Evolutionary conservation across 2,888 invertebrate genomes (phyloP).

Genomic region (Hirtodrosophila cameraria): DNA sequence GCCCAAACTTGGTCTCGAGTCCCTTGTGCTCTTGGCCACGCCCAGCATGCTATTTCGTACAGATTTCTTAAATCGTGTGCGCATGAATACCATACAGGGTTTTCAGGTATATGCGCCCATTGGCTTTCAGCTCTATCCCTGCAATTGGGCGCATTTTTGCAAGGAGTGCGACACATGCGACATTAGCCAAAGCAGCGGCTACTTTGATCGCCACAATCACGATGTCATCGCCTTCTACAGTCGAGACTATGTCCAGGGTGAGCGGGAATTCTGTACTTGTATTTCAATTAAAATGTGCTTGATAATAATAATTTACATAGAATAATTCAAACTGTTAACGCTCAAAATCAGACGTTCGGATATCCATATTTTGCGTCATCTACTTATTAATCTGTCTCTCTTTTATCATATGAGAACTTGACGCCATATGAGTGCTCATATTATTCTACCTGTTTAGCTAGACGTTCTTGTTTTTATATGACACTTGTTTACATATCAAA

Average conservation of each 20-base stretch:
- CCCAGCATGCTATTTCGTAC: conserved; percentile 89
- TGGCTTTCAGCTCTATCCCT: conserved; percentile 94
- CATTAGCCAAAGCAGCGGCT: conserved; percentile 90
- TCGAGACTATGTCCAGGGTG: conserved; percentile 91
- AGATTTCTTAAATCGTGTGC: conserved; percentile 96
- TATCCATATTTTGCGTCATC: no score
- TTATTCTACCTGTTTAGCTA: no score
- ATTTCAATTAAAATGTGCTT: no score
- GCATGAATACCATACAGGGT: conserved; percentile 96
- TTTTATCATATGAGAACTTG: no score
- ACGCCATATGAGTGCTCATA: no score
- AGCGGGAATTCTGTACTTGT: no score
- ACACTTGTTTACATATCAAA: no score
- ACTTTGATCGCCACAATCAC: conserved; percentile 90
- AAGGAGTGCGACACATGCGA: conserved; percentile 86
- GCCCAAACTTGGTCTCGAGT: conserved; percentile 89
- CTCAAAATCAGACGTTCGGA: no score
- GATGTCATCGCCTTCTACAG: conserved; percentile 92
- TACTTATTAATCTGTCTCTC: no score
- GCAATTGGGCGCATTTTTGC: conserved; percentile 86
- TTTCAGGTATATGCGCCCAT: conserved; percentile 96
- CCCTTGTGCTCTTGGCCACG: conserved; percentile 88
- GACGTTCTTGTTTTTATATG: no score
- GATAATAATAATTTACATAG: no score
- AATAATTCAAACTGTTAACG: no score